Evolutionary conservation across 1,140 invertebrate species (phyloP).

Genomic region (Mamestra configurata): DNA sequence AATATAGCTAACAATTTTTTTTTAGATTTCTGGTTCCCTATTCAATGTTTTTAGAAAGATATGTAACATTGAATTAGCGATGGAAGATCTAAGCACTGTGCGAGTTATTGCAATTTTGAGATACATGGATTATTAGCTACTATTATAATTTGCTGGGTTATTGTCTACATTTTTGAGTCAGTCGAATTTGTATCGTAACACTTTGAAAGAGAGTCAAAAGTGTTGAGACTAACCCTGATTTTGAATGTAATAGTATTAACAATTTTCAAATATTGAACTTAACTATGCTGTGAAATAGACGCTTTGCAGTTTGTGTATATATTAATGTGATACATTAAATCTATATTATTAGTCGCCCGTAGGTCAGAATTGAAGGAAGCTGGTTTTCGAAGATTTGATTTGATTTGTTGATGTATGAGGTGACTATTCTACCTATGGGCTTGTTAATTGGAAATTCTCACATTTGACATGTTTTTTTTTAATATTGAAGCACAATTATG

Average conservation of each 20-base stretch:
- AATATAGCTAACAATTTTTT: conserved; percentile 23
- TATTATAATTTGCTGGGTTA: conserved; percentile 3
- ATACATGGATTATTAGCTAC: conserved; percentile 8
- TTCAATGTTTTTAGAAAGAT: not conserved
- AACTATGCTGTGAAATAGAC: conserved; percentile 9
- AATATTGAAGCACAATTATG: not conserved
- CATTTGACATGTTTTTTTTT: not conserved
- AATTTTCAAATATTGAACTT: not conserved
- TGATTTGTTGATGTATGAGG: not conserved
- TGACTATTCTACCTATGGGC: not conserved
- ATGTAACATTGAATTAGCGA: not conserved
- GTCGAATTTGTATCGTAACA: too few species aligned
- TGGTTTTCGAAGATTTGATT: not conserved
- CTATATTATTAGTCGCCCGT: not conserved
- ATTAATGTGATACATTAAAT: conserved; percentile 1
- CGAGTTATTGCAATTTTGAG: conserved; percentile 1
- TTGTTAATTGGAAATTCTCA: not conserved
- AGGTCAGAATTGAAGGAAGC: not conserved
- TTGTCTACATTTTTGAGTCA: not conserved
- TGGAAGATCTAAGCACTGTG: not conserved
- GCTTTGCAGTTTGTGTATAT: conserved; percentile 24
- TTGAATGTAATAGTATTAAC: too few species aligned
- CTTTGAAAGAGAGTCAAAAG: not conserved
- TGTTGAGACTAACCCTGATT: too few species aligned
- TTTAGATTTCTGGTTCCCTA: not conserved